Evolutionary conservation across 2,888 invertebrate genomes (phyloP).

Genomic region (Eumerus sabulonum): DNA sequence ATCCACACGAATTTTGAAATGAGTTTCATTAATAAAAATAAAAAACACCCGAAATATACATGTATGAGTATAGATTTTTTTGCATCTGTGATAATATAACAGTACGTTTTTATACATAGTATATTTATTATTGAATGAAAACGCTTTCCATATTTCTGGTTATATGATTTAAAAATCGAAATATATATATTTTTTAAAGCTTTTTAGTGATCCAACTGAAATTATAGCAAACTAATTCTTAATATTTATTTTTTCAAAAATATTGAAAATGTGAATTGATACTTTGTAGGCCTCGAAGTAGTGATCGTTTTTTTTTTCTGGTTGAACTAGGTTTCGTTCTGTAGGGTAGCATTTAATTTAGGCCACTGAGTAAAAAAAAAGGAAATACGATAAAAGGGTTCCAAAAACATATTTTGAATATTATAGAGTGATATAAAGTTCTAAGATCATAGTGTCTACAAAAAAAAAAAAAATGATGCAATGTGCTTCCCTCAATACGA

Average conservation of each 20-base stretch:
- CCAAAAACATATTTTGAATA: too few species aligned
- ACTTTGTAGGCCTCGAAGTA: too few species aligned
- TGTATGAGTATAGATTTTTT: background rate
- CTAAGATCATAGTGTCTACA: too few species aligned
- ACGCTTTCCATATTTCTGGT: constrained; percentile 19
- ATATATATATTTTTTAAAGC: constrained; percentile 5
- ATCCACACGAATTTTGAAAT: constrained; percentile 38
- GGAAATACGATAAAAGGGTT: too few species aligned
- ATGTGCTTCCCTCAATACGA: too few species aligned
- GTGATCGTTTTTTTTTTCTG: too few species aligned
- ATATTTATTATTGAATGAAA: constrained; percentile 26
- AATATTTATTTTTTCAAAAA: background rate
- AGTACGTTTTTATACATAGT: constrained; percentile 32
- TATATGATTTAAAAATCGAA: constrained; percentile 12
- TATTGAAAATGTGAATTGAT: too few species aligned
- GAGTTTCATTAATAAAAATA: background rate
- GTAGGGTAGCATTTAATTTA: too few species aligned
- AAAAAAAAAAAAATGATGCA: too few species aligned
- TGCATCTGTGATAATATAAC: constrained; percentile 42
- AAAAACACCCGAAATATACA: background rate
- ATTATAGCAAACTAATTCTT: constrained; percentile 55
- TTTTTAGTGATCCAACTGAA: constrained; percentile 54
- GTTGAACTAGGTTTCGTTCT: too few species aligned
- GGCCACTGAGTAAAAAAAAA: too few species aligned
- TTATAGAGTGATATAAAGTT: too few species aligned